phyloP scores from a whole-genome alignment of 1,140 invertebrate genomes.

The Hylaeus volcanicus region DNA sequence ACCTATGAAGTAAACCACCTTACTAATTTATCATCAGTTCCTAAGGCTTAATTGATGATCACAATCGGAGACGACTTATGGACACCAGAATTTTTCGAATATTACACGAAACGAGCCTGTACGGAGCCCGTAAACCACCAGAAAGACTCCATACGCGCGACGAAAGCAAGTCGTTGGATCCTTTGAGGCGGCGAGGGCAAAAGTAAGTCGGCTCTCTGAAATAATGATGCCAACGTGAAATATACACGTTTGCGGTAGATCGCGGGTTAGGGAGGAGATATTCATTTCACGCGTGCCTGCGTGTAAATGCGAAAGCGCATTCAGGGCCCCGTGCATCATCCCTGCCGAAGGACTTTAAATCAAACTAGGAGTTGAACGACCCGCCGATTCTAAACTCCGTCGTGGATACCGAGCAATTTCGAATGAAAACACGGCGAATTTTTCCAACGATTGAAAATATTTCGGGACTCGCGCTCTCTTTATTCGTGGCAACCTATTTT shows the following conservation, averaged over 20 bases:
- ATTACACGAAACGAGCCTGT: background rate
- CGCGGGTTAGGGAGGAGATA: conserved; percentile 34
- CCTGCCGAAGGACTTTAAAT: conserved; percentile 57
- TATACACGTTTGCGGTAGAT: conserved; percentile 19
- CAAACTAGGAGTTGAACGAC: conserved; percentile 41
- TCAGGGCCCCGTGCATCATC: conserved; percentile 43
- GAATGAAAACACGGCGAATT: conserved; percentile 35
- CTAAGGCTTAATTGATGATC: too few species aligned
- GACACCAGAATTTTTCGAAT: background rate
- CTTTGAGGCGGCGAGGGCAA: conserved; percentile 29
- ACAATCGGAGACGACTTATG: too few species aligned
- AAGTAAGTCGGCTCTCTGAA: conserved; percentile 1
- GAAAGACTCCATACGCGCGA: background rate
- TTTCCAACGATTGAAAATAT: background rate
- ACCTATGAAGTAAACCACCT: too few species aligned
- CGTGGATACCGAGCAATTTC: conserved; percentile 38
- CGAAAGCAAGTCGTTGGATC: background rate
- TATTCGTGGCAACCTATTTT: too few species aligned
- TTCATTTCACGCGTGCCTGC: conserved; percentile 56
- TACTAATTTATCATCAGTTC: too few species aligned
- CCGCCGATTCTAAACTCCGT: background rate
- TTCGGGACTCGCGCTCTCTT: background rate
- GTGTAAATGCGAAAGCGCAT: conserved; percentile 33
- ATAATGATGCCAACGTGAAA: conserved; percentile 29
- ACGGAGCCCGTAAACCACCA: background rate